Conservation (phyloP, 2,113 vertebrate genomes). For the Lutjanus erythropterus region DNA sequence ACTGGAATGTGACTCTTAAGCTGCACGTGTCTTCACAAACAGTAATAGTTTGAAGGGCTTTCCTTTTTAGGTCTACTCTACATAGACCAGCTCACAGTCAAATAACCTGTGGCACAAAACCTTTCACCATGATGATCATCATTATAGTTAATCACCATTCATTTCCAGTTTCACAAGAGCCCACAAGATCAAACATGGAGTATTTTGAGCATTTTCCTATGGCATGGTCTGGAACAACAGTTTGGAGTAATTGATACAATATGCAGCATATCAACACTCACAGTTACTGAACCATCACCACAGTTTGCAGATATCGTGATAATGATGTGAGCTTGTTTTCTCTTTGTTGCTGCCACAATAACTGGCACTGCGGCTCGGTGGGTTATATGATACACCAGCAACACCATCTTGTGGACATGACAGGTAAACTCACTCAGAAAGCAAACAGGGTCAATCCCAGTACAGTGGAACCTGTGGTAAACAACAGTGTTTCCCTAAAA, state of each 20-base stretch:
- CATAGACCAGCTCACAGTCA: conserved; percentile 58
- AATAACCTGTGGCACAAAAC: conserved; percentile 76
- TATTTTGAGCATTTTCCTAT: conserved; percentile 76
- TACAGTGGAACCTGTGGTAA: conserved; percentile 40
- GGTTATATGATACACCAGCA: conserved; percentile 38
- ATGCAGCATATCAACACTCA: conserved; percentile 75
- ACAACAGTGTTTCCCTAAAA: conserved; percentile 44
- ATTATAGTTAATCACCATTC: conserved; percentile 82
- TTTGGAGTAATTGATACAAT: conserved; percentile 80
- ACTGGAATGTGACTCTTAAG: not conserved
- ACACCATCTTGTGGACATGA: conserved; percentile 76
- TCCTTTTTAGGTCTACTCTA: conserved; percentile 37
- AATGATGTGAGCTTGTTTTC: conserved; percentile 65
- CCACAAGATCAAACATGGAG: conserved; percentile 80
- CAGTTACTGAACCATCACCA: conserved; percentile 79
- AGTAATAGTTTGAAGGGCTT: conserved; percentile 13
- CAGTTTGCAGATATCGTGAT: conserved; percentile 72
- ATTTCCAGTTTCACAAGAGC: conserved; percentile 82
- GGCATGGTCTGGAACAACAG: conserved; percentile 71
- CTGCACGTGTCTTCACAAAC: not conserved
- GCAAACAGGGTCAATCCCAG: conserved; percentile 17
- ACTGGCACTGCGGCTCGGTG: not conserved
- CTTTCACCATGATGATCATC: conserved; percentile 76
- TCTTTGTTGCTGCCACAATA: conserved; percentile 45
- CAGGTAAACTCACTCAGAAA: conserved; percentile 41